Conservation (phyloP, 1,140 invertebrate genomes). For the Steinernema khuongi region DNA sequence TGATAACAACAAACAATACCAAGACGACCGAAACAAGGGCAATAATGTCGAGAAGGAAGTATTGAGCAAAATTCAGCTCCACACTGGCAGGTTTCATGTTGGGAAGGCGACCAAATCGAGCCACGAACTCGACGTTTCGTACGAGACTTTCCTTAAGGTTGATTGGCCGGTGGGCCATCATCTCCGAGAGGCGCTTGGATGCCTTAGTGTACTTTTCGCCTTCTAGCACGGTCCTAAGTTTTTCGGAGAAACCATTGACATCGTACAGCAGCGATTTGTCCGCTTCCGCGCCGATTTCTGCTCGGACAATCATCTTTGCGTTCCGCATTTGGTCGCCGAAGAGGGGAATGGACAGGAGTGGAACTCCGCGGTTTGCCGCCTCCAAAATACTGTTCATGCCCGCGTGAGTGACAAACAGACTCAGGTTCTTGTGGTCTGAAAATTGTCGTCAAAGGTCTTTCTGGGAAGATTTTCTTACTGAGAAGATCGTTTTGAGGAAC, state of each 20-base stretch:
- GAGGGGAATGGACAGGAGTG: slow-evolving; percentile 29
- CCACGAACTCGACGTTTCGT: not conserved
- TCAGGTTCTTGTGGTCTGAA: slow-evolving; percentile 25
- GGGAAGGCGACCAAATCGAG: not conserved
- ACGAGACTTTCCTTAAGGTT: not conserved
- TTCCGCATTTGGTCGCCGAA: slow-evolving; percentile 41
- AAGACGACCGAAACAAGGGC: not conserved
- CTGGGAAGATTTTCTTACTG: slow-evolving; percentile 9
- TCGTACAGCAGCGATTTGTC: slow-evolving; percentile 9
- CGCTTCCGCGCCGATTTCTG: slow-evolving; percentile 17
- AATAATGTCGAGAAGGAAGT: not conserved
- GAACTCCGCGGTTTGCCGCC: slow-evolving; percentile 25
- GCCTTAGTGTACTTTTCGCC: not conserved
- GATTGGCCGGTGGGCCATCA: not conserved
- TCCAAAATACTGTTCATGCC: slow-evolving; percentile 34
- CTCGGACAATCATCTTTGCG: slow-evolving; percentile 24
- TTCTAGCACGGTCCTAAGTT: not conserved
- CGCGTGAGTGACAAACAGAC: slow-evolving; percentile 35
- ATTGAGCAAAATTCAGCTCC: not conserved
- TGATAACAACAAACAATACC: not conserved
- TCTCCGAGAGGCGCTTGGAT: not conserved
- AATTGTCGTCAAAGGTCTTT: not conserved
- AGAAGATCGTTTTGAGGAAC: slow-evolving; percentile 37
- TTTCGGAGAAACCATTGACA: not conserved
- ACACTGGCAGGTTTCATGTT: slow-evolving; percentile 1